Evolutionary conservation across 2,113 vertebrate species (phyloP).

Genomic region (Mastomys coucha): DNA sequence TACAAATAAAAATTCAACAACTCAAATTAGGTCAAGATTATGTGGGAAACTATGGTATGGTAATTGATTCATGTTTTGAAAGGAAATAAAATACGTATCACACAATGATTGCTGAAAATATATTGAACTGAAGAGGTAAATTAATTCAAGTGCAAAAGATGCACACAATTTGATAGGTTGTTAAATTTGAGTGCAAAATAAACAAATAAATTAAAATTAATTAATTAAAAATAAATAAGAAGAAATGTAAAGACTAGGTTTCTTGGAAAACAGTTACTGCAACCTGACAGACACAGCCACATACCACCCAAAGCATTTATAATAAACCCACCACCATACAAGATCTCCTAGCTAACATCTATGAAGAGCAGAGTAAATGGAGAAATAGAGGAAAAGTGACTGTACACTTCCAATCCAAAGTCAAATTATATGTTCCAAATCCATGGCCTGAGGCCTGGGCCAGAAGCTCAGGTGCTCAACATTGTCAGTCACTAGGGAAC

Average conservation of each 20-base stretch:
- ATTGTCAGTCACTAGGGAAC: accelerated
- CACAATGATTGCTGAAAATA: background rate
- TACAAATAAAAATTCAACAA: background rate
- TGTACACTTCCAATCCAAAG: background rate
- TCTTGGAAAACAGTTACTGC: background rate
- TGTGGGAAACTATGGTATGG: background rate
- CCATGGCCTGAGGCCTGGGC: background rate
- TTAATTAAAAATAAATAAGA: no score
- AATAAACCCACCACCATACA: background rate
- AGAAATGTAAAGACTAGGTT: background rate
- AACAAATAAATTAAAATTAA: no score
- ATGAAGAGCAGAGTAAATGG: background rate
- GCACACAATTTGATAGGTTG: background rate
- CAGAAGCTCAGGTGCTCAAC: background rate
- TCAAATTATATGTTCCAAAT: background rate
- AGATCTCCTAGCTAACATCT: background rate
- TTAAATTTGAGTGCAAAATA: background rate
- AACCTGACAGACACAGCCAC: background rate
- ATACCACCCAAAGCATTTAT: background rate
- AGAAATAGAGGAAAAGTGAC: background rate
- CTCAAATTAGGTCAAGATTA: background rate
- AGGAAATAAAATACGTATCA: background rate
- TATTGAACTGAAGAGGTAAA: background rate
- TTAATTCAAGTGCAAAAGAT: background rate
- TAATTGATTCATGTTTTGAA: background rate